A percentile compares a stretch with the other conserved stretches of the same genome.
Evolutionary conservation across 1,140 invertebrate genomes (phyloP).

Genomic region (Rhysida immarginata): DNA sequence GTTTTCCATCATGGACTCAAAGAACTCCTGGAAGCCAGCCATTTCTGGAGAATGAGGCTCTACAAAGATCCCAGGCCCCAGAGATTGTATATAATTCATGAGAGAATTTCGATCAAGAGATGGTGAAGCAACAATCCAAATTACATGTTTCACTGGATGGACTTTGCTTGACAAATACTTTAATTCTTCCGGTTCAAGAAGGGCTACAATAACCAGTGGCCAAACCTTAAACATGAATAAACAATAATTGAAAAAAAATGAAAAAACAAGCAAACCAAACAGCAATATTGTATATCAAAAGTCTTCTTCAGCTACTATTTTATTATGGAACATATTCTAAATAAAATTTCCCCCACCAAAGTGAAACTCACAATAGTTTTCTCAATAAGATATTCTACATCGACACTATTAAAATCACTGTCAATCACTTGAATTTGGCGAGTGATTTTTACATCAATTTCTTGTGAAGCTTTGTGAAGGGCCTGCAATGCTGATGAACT

Average conservation of each 20-base stretch:
- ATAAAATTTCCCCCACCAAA: no score
- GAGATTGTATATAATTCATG: neutral
- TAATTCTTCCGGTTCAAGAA: neutral
- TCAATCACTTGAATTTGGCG: no score
- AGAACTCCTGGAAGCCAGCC: slow-evolving; percentile 10
- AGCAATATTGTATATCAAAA: no score
- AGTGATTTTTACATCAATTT: no score
- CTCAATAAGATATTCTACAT: no score
- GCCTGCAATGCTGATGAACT: no score
- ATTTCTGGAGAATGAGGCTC: slow-evolving; percentile 13
- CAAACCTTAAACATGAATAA: neutral
- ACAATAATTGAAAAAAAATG: neutral
- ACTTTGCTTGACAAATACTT: neutral
- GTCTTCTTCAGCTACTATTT: no score
- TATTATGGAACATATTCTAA: no score
- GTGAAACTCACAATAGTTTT: no score
- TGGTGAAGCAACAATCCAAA: slow-evolving; percentile 11
- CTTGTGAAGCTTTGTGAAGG: no score
- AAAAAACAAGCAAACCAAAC: neutral
- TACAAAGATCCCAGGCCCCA: slow-evolving; percentile 10
- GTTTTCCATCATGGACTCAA: neutral
- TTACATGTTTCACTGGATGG: neutral
- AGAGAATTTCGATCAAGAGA: slow-evolving; percentile 6
- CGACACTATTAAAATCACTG: no score
- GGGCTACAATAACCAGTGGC: neutral